Base-by-base conservation (phyloP, 2,113 vertebrate species). In the Lichenostomus cassidix region DNA sequence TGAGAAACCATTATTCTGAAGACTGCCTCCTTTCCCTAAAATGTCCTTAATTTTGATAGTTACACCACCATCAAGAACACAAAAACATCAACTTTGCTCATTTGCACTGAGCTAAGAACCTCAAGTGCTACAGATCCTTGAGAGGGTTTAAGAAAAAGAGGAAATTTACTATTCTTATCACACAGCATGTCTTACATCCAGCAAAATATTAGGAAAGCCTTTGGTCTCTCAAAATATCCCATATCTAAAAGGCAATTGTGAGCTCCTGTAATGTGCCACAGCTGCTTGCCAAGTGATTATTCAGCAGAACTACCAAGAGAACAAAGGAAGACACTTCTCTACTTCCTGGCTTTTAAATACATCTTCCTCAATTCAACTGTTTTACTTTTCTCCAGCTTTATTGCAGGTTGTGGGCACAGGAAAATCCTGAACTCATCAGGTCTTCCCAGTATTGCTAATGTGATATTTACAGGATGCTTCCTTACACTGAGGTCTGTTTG, bases 271-370 rank as follows among this genome's bases (percentile, higher is more conserved):
- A 77, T 22, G 9, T 41, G 53, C 29, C 76, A 42, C 20, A 55
- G 33, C 47, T 13, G 10, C 59, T 95, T 94, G 91, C 81, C 91
- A 95, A 88, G 85, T 77, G 86, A 91, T 95, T 83, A 94, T 94
- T 92, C 91, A 77, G 62, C 67, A 89, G 83, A 95, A 91, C 79
- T 68, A 70, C n/a, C 60, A 47, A 2, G 2, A 88, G 52, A 56
- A 77, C 52, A 85, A 89, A 89, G 60, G 78, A 96, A 80, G 59
- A 78, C 2, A 2, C 29, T 65, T 49, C 79, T 68, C 49, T 70
- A 5, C 58, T 77, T 92, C 50, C 44, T 83, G 63, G 50, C 28
- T 90, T 71, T 67, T 35, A 39, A 39, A 71, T 22, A 31, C 12
- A 52, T 75, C 33, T 58, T 82, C 84, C 62, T 59, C 42, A 93